phyloP scores from a whole-genome alignment of 2,797 vertebrate genomes.

The Scolopax rusticola region DNA sequence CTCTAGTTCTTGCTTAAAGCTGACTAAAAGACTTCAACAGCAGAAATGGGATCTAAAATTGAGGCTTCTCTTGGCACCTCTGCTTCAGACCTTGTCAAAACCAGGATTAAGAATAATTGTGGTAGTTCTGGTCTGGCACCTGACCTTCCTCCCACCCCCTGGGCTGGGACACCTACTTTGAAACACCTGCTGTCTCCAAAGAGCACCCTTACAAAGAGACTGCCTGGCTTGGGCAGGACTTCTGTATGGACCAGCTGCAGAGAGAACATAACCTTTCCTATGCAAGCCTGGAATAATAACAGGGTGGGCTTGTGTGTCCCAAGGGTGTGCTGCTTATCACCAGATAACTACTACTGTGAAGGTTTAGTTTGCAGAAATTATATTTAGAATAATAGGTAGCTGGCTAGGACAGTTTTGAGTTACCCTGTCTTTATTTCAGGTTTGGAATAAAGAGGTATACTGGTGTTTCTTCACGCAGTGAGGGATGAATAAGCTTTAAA shows the following conservation, averaged over 20 bases:
- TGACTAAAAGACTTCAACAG: background rate
- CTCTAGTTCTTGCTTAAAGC: background rate
- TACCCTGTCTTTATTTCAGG: background rate
- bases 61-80: background rate
- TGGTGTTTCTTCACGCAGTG: background rate
- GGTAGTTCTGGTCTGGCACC: background rate
- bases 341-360: background rate
- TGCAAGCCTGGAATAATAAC: background rate
- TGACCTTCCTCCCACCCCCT: background rate
- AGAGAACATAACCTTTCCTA: background rate
- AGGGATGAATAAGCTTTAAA: background rate
- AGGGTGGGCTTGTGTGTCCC: background rate
- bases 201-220: background rate
- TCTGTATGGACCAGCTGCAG: background rate
- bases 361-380: background rate
- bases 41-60: background rate
- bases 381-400: background rate
- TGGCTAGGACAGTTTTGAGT: background rate
- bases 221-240: background rate
- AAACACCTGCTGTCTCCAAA: background rate
- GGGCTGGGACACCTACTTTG: background rate
- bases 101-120: background rate
- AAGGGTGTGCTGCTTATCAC: background rate
- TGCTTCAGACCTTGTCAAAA: background rate
- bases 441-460: background rate